phyloP scores from a whole-genome alignment of 2,797 vertebrate genomes.

The Enteromius radiatus region DNA sequence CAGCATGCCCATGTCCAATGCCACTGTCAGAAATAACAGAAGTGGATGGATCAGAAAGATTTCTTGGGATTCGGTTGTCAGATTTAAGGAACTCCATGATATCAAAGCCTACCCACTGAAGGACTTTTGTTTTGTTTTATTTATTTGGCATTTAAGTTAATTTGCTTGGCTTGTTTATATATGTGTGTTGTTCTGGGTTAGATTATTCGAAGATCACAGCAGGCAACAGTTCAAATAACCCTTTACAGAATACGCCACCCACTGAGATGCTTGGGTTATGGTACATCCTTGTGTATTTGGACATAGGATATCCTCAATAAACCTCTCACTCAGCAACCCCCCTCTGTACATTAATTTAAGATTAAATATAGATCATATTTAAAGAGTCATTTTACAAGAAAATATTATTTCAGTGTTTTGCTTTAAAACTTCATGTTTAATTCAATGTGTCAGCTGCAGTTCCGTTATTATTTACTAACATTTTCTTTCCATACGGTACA shows the following conservation, averaged over 20 bases:
- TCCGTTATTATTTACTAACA: neutral
- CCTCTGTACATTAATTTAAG: neutral
- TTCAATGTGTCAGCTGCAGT: neutral
- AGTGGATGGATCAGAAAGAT: neutral
- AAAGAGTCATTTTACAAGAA: neutral
- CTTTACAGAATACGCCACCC: constrained; percentile 23
- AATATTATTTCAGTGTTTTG: neutral
- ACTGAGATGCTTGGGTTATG: neutral
- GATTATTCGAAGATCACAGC: constrained; percentile 19
- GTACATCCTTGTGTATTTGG: constrained; percentile 1
- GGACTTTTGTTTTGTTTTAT: neutral
- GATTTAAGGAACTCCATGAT: neutral
- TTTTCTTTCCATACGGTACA: neutral
- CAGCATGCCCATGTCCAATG: constrained; percentile 17
- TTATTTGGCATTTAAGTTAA: neutral
- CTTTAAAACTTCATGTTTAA: neutral
- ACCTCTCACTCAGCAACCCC: neutral
- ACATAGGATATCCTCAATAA: neutral
- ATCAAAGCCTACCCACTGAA: neutral
- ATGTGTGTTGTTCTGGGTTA: neutral
- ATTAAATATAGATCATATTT: neutral
- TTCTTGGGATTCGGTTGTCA: neutral
- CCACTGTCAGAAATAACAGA: neutral
- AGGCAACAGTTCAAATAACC: constrained; percentile 4
- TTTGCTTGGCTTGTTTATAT: constrained; percentile 13